Evolutionary conservation across 2,113 vertebrate genomes (phyloP), one percentile per base, ranked within the genome.

Genomic region (Bostrychus sinensis): DNA sequence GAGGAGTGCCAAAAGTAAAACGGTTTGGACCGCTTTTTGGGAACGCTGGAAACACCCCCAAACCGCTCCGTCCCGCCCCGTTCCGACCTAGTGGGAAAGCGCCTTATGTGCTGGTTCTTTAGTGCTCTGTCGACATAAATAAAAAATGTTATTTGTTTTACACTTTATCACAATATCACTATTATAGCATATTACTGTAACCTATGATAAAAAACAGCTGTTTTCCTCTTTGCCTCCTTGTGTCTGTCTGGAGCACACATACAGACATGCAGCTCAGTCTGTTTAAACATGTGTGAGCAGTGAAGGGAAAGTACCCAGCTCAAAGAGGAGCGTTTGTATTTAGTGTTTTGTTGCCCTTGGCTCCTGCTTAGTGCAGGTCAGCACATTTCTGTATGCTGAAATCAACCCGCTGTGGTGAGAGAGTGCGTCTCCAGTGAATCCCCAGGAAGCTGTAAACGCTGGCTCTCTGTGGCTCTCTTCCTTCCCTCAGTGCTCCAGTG

Each of bases 361-460:
- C 92, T 91, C 56, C 63, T 41, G 78, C 89, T 92, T 82, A 88
- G 78, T 85, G 86, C 80, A 89, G 91, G 91, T 95, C 94, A 95
- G 95, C 94, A 94, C 93, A 94, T 93, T 90, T 91, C 91, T 92
- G 75, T 37, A 72, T 75, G 89, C 84, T 92, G 89, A 93, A 93
- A 89, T 92, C 91, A 92, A 89, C 85, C 85, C 84, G 84, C 74
- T 90, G 86, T 77, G 83, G 84, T 88, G 81, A 73, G 76, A 68
- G 78, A 66, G 66, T 42, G 58, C 61, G 66, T 66, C 66, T 62
- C 50, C 55, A 42, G 55, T 53, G 41, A 32, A 53, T 92, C 90
- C 86, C 80, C 86, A 80, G 87, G 86, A 90, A 87, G 88, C 82
- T 84, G 78, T 77, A 84, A 84, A 80, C 75, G 70, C 74, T 68